Evolutionary conservation across 2,888 invertebrate genomes (phyloP).

Genomic region (Crioceris asparagi): DNA sequence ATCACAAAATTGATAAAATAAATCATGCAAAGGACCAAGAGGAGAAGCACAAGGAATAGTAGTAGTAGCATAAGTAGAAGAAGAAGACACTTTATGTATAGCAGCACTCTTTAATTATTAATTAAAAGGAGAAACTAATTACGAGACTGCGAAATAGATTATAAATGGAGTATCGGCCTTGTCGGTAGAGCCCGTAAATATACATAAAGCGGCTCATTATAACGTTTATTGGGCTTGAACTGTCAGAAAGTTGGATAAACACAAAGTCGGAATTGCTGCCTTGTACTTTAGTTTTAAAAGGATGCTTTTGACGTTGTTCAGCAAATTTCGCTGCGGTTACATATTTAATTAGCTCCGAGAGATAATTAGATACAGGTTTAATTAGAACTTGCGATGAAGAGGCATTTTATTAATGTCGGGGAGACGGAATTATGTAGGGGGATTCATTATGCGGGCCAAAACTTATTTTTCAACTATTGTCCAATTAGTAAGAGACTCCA

Average conservation of each 20-base stretch:
- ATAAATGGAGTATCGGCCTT: conserved; percentile 33
- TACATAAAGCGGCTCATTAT: conserved; percentile 31
- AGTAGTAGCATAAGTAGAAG: too few relatives aligned
- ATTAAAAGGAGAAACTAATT: conserved; percentile 39
- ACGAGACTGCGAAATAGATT: conserved; percentile 35
- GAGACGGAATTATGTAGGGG: conserved; percentile 21
- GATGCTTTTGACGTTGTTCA: conserved; percentile 32
- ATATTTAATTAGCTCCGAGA: conserved; percentile 38
- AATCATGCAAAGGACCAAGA: conserved; percentile 9
- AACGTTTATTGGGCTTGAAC: conserved; percentile 36
- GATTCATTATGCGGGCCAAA: conserved; percentile 25
- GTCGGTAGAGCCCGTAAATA: conserved; percentile 4
- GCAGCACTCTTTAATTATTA: conserved; percentile 35
- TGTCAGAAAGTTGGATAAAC: conserved; percentile 36
- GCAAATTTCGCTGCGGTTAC: conserved; percentile 33
- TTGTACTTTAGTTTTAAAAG: conserved; percentile 36
- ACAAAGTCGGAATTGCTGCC: conserved; percentile 34
- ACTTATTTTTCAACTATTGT: too few relatives aligned
- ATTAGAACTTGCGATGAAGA: conserved; percentile 41
- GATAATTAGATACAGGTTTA: conserved; percentile 38
- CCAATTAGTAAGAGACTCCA: too few relatives aligned
- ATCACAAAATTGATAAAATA: conserved; percentile 12
- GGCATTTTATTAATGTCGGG: conserved; percentile 27
- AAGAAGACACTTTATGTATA: conserved; percentile 25
- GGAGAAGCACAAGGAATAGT: too few relatives aligned